Percentiles rank a stretch among this genome's conserved stretches.
phyloP scores from a whole-genome alignment of 2,797 vertebrate species.

The Limosa lapponica region DNA sequence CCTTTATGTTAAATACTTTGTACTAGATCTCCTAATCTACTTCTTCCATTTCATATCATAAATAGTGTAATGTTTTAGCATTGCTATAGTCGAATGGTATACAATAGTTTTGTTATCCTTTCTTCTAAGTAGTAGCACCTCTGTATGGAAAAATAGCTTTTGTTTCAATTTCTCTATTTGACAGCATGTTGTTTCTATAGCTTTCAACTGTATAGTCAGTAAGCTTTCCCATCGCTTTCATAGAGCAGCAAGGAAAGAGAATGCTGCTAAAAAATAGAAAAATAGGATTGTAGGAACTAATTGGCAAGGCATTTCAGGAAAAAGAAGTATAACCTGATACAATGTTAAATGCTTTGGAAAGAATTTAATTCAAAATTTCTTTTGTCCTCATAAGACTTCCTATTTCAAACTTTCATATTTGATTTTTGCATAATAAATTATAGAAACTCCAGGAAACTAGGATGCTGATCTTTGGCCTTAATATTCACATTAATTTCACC shows the following conservation, averaged over 20 bases:
- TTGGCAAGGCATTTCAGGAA: not conserved
- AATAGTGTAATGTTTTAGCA: not conserved
- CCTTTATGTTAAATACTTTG: not conserved
- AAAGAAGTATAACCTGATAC: not conserved
- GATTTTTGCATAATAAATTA: not conserved
- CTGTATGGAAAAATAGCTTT: not conserved
- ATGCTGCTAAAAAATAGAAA: not conserved
- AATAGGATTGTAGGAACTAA: not conserved
- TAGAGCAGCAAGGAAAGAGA: not conserved
- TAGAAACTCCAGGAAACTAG: not conserved
- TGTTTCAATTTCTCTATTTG: slow-evolving; percentile 12
- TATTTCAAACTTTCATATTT: not conserved
- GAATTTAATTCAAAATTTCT: not conserved
- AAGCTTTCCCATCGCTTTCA: not conserved
- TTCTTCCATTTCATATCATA: not conserved
- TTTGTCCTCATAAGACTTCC: not conserved
- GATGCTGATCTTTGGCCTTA: not conserved
- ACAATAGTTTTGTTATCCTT: not conserved
- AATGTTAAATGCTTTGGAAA: not conserved
- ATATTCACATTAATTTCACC: not conserved
- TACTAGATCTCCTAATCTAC: not conserved
- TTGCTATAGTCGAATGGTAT: not conserved
- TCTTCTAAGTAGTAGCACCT: not conserved
- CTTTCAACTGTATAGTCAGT: not conserved
- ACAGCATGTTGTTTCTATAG: not conserved